Evolutionary conservation across 1,140 invertebrate genomes (phyloP).

Genomic region (Trichomalopsis sarcophagae): DNA sequence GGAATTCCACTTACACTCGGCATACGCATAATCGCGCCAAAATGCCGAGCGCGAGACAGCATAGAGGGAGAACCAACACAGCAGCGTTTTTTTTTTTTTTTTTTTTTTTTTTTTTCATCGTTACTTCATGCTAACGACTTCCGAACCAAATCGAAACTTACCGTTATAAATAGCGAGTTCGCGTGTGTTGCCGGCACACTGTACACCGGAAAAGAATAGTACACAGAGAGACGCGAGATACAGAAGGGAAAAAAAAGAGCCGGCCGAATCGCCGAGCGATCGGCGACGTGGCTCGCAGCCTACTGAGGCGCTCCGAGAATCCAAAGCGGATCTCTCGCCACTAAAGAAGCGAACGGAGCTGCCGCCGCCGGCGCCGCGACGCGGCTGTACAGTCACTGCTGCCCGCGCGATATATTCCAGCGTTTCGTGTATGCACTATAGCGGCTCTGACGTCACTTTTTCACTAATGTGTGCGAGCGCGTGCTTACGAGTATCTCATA

Average conservation of each 20-base stretch:
- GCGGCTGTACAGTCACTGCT: not conserved
- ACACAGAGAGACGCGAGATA: too few species aligned
- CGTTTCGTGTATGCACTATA: too few species aligned
- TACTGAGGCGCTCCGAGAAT: not conserved
- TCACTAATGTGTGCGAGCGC: too few species aligned
- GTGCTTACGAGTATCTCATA: too few species aligned
- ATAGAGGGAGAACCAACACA: too few species aligned
- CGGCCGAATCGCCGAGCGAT: not conserved
- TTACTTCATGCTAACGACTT: not conserved
- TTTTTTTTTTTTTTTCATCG: not conserved
- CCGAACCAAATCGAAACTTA: not conserved
- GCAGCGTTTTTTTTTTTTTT: not conserved
- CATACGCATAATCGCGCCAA: not conserved
- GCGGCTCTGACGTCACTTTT: too few species aligned
- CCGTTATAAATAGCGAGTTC: not conserved
- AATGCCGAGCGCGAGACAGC: not conserved
- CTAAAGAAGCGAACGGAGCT: too few species aligned
- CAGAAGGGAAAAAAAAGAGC: not conserved
- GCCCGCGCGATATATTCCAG: too few species aligned
- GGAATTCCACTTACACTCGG: not conserved
- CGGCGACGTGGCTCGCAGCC: not conserved
- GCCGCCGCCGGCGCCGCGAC: too few species aligned
- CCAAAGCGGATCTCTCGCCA: not conserved
- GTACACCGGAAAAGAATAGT: too few species aligned
- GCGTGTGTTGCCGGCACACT: too few species aligned